phyloP scores from a whole-genome alignment of 2,113 vertebrate species.

The Esox niger region DNA sequence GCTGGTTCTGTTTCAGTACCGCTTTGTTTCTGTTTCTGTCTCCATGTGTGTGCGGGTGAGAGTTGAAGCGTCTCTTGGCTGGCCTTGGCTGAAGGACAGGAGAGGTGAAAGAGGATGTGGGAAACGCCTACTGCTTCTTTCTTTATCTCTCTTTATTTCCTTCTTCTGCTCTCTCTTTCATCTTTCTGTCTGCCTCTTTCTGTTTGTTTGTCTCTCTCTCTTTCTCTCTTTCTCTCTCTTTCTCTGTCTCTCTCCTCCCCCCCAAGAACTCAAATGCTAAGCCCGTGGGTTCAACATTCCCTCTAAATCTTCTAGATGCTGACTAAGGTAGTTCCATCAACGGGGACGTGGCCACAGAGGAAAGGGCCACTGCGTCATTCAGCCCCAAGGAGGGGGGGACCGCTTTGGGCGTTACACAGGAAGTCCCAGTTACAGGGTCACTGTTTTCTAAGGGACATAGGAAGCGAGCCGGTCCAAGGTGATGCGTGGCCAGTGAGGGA shows the following conservation, averaged over 20 bases:
- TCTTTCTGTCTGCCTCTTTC: slow-evolving; percentile 41
- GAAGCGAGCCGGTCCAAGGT: no score
- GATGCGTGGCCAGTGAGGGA: no score
- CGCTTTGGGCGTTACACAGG: background rate
- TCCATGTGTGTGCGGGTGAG: slow-evolving; percentile 72
- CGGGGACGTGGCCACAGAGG: background rate
- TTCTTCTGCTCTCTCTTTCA: slow-evolving; percentile 25
- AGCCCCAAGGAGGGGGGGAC: background rate
- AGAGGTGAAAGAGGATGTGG: slow-evolving; percentile 77
- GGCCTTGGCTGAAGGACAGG: slow-evolving; percentile 67
- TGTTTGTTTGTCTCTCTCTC: slow-evolving; percentile 8
- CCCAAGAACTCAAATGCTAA: background rate
- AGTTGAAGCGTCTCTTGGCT: slow-evolving; percentile 73
- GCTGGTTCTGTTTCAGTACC: background rate
- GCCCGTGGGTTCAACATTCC: background rate
- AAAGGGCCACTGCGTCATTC: background rate
- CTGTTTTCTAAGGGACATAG: no score
- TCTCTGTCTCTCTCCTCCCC: slow-evolving; percentile 22
- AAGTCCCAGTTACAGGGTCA: background rate
- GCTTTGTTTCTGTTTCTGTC: background rate
- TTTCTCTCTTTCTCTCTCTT: slow-evolving; percentile 41
- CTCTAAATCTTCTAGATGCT: background rate
- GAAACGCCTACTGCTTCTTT: slow-evolving; percentile 71
- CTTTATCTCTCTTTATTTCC: slow-evolving; percentile 33
- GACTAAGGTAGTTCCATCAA: background rate